Conservation (phyloP, 2,113 vertebrate species). For the Chaetops frenatus region DNA sequence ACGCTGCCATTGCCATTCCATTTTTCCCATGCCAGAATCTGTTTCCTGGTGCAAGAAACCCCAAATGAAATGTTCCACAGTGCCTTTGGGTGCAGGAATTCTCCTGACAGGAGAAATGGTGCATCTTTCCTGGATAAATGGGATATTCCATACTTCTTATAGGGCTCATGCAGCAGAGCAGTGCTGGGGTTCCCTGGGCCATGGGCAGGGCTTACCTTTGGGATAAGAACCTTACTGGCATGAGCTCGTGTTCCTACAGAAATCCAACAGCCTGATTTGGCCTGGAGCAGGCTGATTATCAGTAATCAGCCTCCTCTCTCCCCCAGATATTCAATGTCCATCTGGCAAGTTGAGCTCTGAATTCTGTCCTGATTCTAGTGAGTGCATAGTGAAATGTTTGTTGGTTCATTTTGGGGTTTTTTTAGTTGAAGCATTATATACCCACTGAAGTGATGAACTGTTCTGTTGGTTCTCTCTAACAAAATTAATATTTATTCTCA, state of each 20-base stretch:
- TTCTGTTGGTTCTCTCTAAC: not conserved
- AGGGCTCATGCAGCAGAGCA: not conserved
- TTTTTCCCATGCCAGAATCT: not conserved
- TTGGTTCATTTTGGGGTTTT: not conserved
- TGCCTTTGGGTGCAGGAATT: not conserved
- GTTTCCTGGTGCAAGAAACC: not conserved
- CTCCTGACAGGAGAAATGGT: not conserved
- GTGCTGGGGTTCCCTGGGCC: not conserved
- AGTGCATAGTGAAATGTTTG: not conserved
- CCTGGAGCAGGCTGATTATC: not conserved
- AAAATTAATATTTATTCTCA: not conserved
- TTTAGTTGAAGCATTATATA: not conserved
- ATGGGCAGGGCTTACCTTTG: not conserved
- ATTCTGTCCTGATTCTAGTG: not conserved
- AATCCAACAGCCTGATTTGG: not conserved
- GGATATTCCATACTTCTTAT: not conserved
- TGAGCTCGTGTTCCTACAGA: not conserved
- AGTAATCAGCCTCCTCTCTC: not conserved
- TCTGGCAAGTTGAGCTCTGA: not conserved
- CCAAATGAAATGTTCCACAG: not conserved
- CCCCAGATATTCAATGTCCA: not conserved
- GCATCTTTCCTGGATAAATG: not conserved
- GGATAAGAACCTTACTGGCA: not conserved
- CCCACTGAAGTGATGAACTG: not conserved
- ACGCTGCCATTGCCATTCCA: not conserved